Base-by-base conservation (phyloP, 2,797 vertebrate species). In the Lateolabrax maculatus region DNA sequence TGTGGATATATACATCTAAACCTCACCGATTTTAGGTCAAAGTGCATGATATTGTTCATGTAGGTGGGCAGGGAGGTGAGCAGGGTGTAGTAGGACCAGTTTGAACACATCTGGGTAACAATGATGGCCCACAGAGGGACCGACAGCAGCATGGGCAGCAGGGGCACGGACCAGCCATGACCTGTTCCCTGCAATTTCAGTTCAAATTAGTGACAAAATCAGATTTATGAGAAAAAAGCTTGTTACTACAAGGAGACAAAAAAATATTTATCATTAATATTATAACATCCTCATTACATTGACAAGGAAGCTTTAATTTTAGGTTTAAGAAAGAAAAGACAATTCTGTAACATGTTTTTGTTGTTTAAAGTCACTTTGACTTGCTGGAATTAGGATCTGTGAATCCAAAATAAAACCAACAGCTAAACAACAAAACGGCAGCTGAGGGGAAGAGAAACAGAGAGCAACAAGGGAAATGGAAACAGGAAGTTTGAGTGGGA, bases 1-100 rank as follows among this genome's bases (percentile, higher is more conserved):
- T 23, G 2, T 34, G 9, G 6, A 39, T n/a, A n/a, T n/a, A n/a
- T n/a, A n/a, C n/a, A n/a, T n/a, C n/a, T n/a, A 55, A 37, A 6
- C 0, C 94, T 95, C 81, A 97, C 97, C 62, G 97, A 95, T 70
- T 92, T 88, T 75, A 97, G 90, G 93, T 96, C 94, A 57, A 97
- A 97, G 71, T 95, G 96, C 81, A 98, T 92, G 77, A 97, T 81
- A 0, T 89, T 90, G 81, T 93, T 85, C 95, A 97, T 95, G 89
- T 97, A 97, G 0, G 84, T 96, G 23, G 97, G 97, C 71, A 97
- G 94, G 6, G 95, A 96, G 27, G 96, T 97, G 81, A 97, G 93
- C 80, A 97, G 91, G 10, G 95, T 95, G 94, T 97, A 97, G 90
- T 94, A 97, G 13, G 95, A 81, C 96, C 96, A 98, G 95, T 97